Base-by-base conservation (phyloP, 2,797 vertebrate genomes). In the Megalops cyprinoides region DNA sequence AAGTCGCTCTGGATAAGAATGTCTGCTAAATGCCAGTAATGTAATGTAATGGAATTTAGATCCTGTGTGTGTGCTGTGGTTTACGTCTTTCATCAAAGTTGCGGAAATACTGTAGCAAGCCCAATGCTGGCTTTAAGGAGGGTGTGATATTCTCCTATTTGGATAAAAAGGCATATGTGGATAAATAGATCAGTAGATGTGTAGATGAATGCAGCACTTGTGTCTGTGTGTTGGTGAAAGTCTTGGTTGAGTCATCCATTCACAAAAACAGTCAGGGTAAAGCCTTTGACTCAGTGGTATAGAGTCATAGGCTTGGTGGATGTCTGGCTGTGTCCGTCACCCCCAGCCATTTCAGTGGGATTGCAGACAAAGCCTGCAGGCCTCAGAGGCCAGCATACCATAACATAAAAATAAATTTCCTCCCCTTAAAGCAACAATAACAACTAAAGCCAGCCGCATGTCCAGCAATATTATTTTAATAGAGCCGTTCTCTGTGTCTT, bases 301-400 rank as follows among this genome's bases (percentile, higher is more conserved):
- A 42, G n/a, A n/a, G n/a, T n/a, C n/a, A n/a, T n/a, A n/a, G n/a
- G n/a, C n/a, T n/a, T n/a, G n/a, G n/a, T n/a, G n/a, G n/a, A n/a
- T n/a, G n/a, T n/a, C n/a, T n/a, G n/a, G n/a, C n/a, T n/a, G n/a
- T n/a, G 25, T 67, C 65, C 15, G n/a, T 34, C 34, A 23, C 44
- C n/a, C 37, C 18, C 67, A 23, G 39, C n/a, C 67, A 71, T 71
- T 23, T 71, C 67, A 71, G 34, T n/a, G n/a, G n/a, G n/a, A n/a
- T n/a, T n/a, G n/a, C n/a, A n/a, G n/a, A n/a, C n/a, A 42, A 71
- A 10, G 39, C 10, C 39, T 44, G 67, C 7, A 4, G 67, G 15
- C 23, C 39, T 44, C 37, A 20, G 44, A 71, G 67, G 39, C 6
- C 37, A 6, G 23, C 65, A 69, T 39, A 14, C 37, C 37, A 44